Evolutionary conservation across 1,140 invertebrate genomes (phyloP).

Genomic region (Batillaria attramentaria): DNA sequence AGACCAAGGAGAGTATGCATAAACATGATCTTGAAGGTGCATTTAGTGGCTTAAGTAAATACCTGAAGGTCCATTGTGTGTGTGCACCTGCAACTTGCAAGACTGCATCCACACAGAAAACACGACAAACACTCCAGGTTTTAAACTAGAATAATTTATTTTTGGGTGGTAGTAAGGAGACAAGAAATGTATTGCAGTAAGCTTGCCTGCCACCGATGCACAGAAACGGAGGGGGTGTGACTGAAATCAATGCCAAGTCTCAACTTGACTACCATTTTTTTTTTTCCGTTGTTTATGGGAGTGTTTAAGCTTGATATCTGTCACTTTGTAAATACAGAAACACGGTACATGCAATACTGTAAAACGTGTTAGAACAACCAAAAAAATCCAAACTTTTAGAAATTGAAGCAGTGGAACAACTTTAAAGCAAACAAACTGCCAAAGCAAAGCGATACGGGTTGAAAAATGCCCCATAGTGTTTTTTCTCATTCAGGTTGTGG

Average conservation of each 20-base stretch:
- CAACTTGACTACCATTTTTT: constrained; percentile 25
- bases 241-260: not conserved
- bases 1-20: no score
- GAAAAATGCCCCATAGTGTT: not conserved
- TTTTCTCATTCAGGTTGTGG: no score
- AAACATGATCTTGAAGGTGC: no score
- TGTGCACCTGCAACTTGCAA: no score
- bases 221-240: not conserved
- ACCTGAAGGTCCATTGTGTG: no score
- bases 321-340: constrained; percentile 28
- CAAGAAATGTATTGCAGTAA: constrained; percentile 26
- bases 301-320: constrained; percentile 12
- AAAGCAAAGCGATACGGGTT: not conserved
- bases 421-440: not conserved
- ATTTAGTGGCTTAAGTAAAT: no score
- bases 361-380: constrained; percentile 15
- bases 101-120: no score
- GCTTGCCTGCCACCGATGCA: constrained; percentile 26
- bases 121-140: not conserved
- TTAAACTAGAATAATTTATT: constrained; percentile 38
- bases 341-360: constrained; percentile 28
- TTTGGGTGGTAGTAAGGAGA: constrained; percentile 33
- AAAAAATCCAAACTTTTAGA: constrained; percentile 17
- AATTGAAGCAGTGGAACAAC: constrained; percentile 16
- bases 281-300: constrained; percentile 19